Conservation (phyloP, 2,888 invertebrate species). For the Caenorhabditis angaria region DNA sequence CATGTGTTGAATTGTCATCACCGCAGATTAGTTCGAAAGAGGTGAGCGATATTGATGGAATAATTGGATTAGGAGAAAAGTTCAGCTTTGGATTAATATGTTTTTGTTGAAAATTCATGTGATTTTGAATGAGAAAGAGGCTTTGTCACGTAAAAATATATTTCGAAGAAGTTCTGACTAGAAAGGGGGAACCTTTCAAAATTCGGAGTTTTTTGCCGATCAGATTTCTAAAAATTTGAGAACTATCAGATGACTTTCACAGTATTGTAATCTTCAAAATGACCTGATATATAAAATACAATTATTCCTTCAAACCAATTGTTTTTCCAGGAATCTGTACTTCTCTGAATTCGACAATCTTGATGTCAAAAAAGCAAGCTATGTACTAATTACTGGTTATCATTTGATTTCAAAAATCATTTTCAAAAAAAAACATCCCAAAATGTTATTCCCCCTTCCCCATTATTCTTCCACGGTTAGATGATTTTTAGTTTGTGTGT, state of each 20-base stretch:
- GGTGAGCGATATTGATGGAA: too few species aligned
- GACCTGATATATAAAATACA: not conserved
- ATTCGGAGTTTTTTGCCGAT: too few species aligned
- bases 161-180: too few species aligned
- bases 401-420: not conserved
- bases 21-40: constrained; percentile 47
- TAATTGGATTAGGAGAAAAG: too few species aligned
- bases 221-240: too few species aligned
- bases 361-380: not conserved
- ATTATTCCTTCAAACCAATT: not conserved
- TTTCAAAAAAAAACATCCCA: not conserved
- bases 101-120: too few species aligned
- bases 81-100: too few species aligned
- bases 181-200: too few species aligned
- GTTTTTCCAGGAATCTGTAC: constrained; percentile 50
- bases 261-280: too few species aligned
- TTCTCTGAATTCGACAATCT: constrained; percentile 22
- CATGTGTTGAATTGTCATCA: constrained; percentile 56
- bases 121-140: too few species aligned
- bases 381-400: constrained; percentile 5
- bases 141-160: too few species aligned
- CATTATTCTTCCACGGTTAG: not conserved
- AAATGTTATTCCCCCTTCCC: not conserved
- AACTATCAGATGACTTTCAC: too few species aligned
- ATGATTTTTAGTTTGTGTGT: not conserved